Percentiles rank a stretch among this genome's conserved stretches.
These are phyloP conservation scores for Saturnia pavonia DNA, from an alignment of 2,888 invertebrate species.

Conservation along the genomic window DNA sequence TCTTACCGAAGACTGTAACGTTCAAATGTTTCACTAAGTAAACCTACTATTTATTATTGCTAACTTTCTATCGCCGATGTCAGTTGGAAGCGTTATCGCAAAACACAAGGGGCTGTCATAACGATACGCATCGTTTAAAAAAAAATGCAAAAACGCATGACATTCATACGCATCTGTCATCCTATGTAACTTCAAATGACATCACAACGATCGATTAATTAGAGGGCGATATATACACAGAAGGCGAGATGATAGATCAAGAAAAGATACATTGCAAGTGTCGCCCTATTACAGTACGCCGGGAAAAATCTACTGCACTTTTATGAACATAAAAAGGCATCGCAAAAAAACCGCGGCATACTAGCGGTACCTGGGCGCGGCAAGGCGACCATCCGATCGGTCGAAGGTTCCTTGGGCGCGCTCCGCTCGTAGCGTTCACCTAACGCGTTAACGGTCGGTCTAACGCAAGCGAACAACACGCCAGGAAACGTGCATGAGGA, in stretches of 20 bases:
- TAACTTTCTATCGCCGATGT: slow-evolving; percentile 53
- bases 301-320: slow-evolving; percentile 5
- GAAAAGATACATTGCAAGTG: neutral
- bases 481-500: slow-evolving; percentile 79
- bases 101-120: neutral
- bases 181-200: slow-evolving; percentile 8
- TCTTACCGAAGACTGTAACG: slow-evolving; percentile 48
- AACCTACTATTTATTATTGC: slow-evolving; percentile 65
- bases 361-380: neutral
- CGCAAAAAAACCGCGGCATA: slow-evolving; percentile 1
- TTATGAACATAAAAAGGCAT: neutral
- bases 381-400: too few species aligned
- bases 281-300: slow-evolving; percentile 3
- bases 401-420: neutral
- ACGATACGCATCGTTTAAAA: neutral
- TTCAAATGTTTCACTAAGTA: slow-evolving; percentile 62
- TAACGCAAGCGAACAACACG: slow-evolving; percentile 64
- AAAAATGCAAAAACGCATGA: neutral
- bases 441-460: slow-evolving; percentile 78
- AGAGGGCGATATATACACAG: slow-evolving; percentile 14
- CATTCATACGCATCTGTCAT: neutral
- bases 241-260: slow-evolving; percentile 18
- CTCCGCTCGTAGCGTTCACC: slow-evolving; percentile 16
- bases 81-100: slow-evolving; percentile 41
- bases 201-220: slow-evolving; percentile 12